Evolutionary conservation across 2,797 vertebrate genomes (phyloP).

Genomic region (Pangasius djambal): DNA sequence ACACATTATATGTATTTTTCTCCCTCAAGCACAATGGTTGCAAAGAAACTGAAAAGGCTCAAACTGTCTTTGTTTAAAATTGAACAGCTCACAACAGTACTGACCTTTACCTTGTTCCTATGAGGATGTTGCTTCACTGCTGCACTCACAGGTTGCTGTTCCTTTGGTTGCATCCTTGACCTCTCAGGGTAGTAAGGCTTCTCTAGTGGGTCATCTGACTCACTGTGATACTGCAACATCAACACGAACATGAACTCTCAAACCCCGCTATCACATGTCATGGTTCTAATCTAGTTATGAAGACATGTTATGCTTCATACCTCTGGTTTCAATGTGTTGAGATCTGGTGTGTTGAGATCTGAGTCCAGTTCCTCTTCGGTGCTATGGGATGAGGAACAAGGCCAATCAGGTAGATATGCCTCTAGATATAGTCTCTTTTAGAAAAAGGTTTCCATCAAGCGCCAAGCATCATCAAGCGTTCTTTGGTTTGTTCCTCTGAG

Average conservation of each 20-base stretch:
- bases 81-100: neutral
- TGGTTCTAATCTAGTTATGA: neutral
- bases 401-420: neutral
- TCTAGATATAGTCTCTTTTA: neutral
- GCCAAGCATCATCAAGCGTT: neutral
- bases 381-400: constrained; percentile 42
- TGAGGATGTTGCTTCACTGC: constrained; percentile 11
- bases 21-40: neutral
- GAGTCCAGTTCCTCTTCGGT: constrained; percentile 63
- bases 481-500: neutral
- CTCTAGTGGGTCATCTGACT: constrained; percentile 54
- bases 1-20: neutral
- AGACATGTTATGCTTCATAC: constrained; percentile 40
- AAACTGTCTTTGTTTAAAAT: neutral
- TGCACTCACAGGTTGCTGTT: constrained; percentile 20
- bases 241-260: neutral
- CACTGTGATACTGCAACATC: constrained; percentile 59
- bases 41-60: neutral
- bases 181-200: constrained; percentile 15
- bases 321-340: constrained; percentile 52
- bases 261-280: neutral
- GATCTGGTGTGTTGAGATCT: constrained; percentile 25
- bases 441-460: neutral
- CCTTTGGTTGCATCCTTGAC: constrained; percentile 30
- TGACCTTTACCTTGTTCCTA: constrained; percentile 35